These are phyloP conservation scores for Hypercompe scribonia DNA, from an alignment of 2,888 invertebrate genomes.

Conservation along the genomic window DNA sequence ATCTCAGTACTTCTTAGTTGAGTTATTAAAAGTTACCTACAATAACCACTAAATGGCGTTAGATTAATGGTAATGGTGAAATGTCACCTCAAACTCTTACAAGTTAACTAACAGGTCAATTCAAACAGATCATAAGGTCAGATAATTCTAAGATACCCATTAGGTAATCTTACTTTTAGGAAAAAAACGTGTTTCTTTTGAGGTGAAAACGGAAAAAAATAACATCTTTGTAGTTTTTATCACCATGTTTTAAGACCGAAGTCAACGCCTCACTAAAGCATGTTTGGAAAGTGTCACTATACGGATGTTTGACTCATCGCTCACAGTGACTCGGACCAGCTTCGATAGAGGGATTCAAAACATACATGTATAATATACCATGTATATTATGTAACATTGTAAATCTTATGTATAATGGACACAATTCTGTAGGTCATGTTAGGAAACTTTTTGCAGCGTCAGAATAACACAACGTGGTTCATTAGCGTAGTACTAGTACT, in stretches of 20 bases:
- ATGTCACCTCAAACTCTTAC: neutral
- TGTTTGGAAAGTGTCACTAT: slow-evolving; percentile 25
- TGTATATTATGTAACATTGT: neutral
- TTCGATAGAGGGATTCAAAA: slow-evolving; percentile 23
- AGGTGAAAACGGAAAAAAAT: neutral
- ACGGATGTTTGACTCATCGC: slow-evolving; percentile 33
- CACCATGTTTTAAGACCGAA: neutral
- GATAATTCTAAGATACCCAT: neutral
- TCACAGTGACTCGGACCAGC: slow-evolving; percentile 23
- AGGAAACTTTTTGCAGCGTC: neutral
- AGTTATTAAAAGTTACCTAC: neutral
- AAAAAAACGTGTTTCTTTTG: neutral
- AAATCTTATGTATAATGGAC: neutral
- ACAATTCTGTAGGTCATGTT: neutral
- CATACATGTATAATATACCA: neutral
- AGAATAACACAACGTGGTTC: neutral
- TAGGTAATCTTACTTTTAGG: neutral
- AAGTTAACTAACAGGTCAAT: neutral
- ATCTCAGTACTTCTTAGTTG: no score
- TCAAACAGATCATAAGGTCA: neutral
- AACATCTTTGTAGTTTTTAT: neutral
- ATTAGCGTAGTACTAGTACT: no score
- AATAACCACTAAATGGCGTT: neutral
- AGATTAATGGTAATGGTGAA: neutral
- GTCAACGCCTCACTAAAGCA: neutral